Percentiles rank a stretch among this genome's conserved stretches.
These are phyloP conservation scores for Gortyna flavago DNA, from an alignment of 2,888 invertebrate species.

Conservation along the genomic window DNA sequence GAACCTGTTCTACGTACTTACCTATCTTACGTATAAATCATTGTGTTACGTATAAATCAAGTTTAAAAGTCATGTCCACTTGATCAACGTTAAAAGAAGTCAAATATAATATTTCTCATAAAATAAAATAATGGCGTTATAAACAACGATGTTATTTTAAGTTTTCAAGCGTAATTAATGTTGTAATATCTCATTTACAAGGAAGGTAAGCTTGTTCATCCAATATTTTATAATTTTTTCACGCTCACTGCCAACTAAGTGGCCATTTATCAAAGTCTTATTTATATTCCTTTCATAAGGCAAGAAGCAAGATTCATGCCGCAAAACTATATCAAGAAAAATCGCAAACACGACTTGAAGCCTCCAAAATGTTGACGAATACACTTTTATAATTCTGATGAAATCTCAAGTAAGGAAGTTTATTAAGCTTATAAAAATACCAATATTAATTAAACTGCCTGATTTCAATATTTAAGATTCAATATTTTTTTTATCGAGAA, in stretches of 20 bases:
- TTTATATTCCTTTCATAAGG: slow-evolving; percentile 57
- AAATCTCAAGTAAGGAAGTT: background rate
- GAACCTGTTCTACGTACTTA: too few relatives aligned
- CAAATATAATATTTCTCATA: slow-evolving; percentile 3
- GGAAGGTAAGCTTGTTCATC: slow-evolving; percentile 29
- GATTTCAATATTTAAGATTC: background rate
- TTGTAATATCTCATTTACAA: slow-evolving; percentile 22
- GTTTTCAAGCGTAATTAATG: slow-evolving; percentile 21
- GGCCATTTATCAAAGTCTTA: slow-evolving; percentile 57
- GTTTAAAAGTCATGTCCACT: background rate
- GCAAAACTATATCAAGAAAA: slow-evolving; percentile 31
- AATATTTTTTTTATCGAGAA: background rate
- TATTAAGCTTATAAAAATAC: background rate
- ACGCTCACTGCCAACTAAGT: slow-evolving; percentile 27
- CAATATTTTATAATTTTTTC: slow-evolving; percentile 55
- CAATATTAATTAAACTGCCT: background rate
- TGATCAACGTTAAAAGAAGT: background rate
- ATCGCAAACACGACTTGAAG: slow-evolving; percentile 11
- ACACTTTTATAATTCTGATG: background rate
- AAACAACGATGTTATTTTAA: slow-evolving; percentile 16
- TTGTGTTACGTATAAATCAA: background rate
- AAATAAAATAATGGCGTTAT: background rate
- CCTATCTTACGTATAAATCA: background rate
- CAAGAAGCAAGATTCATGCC: slow-evolving; percentile 27
- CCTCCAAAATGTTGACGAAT: background rate